phyloP scores from a whole-genome alignment of 2,888 invertebrate species.

The Thymelicus acteon region DNA sequence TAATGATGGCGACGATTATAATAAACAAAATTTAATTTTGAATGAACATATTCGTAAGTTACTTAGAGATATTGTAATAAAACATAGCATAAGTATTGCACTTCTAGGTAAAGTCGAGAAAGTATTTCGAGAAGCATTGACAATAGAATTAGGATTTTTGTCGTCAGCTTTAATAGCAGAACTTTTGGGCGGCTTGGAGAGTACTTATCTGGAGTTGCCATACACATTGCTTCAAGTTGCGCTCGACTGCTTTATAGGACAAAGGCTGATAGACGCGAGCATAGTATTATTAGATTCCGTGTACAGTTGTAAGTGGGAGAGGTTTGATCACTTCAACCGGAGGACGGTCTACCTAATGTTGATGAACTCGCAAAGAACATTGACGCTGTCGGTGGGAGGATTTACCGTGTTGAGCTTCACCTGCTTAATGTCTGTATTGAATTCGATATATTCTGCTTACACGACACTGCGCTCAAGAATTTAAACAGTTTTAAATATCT shows the following conservation, averaged over 20 bases:
- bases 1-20: neutral
- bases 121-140: slow-evolving; percentile 11
- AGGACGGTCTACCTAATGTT: slow-evolving; percentile 60
- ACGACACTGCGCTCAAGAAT: slow-evolving; percentile 51
- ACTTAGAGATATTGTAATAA: slow-evolving; percentile 12
- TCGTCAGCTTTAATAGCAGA: slow-evolving; percentile 51
- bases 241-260: slow-evolving; percentile 63
- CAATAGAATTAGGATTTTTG: slow-evolving; percentile 1
- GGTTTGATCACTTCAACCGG: slow-evolving; percentile 59
- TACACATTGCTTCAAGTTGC: slow-evolving; percentile 58
- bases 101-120: slow-evolving; percentile 7
- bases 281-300: slow-evolving; percentile 56
- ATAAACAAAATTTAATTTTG: slow-evolving; percentile 3
- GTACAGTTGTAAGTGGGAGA: slow-evolving; percentile 67
- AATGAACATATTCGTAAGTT: slow-evolving; percentile 1
- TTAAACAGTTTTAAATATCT: neutral
- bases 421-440: slow-evolving; percentile 59
- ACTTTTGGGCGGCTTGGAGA: slow-evolving; percentile 60
- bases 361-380: slow-evolving; percentile 59
- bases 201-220: slow-evolving; percentile 59
- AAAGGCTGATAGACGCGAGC: slow-evolving; percentile 61
- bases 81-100: slow-evolving; percentile 6
- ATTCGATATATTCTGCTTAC: slow-evolving; percentile 62
- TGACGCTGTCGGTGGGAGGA: slow-evolving; percentile 63
- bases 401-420: slow-evolving; percentile 55